A percentile compares a stretch with the other conserved stretches of the same genome.
These are phyloP conservation scores for Mylabris sibirica DNA, from an alignment of 2,888 invertebrate genomes.

Conservation along the genomic window DNA sequence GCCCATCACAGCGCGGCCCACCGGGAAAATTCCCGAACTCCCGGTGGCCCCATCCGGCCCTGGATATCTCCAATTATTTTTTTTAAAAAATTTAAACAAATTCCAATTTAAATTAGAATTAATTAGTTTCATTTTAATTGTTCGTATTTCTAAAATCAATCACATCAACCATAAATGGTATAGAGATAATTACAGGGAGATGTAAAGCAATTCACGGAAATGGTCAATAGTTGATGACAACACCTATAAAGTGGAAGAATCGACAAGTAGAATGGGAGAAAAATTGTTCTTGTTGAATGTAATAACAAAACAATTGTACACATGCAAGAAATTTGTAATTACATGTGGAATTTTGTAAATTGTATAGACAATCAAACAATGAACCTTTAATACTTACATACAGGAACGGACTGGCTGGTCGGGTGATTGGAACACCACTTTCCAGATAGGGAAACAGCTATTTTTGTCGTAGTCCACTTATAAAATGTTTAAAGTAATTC, in stretches of 20 bases:
- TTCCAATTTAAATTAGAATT: conserved; percentile 33
- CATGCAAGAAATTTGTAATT: not conserved
- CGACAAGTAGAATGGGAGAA: not conserved
- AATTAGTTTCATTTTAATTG: conserved; percentile 33
- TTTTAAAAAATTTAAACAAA: no score
- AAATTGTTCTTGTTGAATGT: not conserved
- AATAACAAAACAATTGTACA: not conserved
- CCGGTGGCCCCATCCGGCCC: no score
- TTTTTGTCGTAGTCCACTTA: no score
- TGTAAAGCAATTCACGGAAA: conserved; percentile 5
- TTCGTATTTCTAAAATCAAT: conserved; percentile 32
- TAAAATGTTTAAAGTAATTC: no score
- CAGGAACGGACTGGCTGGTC: no score
- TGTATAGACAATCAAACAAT: not conserved
- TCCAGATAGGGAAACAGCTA: no score
- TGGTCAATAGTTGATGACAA: not conserved
- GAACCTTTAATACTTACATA: no score
- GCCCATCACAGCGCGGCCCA: no score
- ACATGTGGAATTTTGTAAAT: not conserved
- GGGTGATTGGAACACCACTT: no score
- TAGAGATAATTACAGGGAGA: not conserved
- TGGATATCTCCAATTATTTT: no score
- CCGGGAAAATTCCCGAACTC: no score
- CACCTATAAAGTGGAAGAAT: not conserved
- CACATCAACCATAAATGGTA: conserved; percentile 25